Base-by-base conservation (phyloP, 2,888 invertebrate species). In the Hyalella azteca region DNA sequence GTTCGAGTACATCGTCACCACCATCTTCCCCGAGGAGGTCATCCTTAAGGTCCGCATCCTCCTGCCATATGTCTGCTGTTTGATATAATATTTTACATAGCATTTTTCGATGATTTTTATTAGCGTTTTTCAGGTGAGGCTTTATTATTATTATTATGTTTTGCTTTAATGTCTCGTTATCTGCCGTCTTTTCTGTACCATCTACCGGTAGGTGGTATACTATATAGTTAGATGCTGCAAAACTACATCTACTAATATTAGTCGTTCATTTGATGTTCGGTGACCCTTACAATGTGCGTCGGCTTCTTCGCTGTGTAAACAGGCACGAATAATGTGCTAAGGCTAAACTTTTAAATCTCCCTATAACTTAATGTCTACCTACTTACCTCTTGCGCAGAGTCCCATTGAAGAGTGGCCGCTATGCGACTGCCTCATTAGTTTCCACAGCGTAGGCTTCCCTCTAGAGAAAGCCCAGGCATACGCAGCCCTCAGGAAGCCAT, bases 381-480 rank as follows among this genome's bases (percentile, higher is more conserved):
- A n/a, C n/a, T n/a, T n/a, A n/a, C n/a, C n/a, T n/a, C 26, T 73
- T 48, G 87, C 88, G 81, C 88, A 95, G 93, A 93, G 95, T 89
- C 93, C 97, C 0, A 96, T 99, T 29, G 98, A 98, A 88, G 94
- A 97, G 87, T 99, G 99, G 99, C 98, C 98, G 1, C 90, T 94
- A 78, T 97, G 97, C 87, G 98, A 99, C 89, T 98, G 98, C 88
- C 91, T 99, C 75, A 96, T 99, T 86, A 97, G 98, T 79, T 98
- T 98, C 89, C 97, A 98, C 89, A 98, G 98, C 4, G 96, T 96
- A 89, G 98, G 98, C 49, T 99, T 99, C 89, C 99, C 99, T 0
- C 90, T 99, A 84, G 96, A 97, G 87, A 98, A 98, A 90, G 98
- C 98, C 40, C 96, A 98, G 86, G 94, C 94, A 87, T 99, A 99